These are phyloP conservation scores for Drosophila paramelanica DNA, from an alignment of 2,888 invertebrate genomes.

Conservation along the genomic window DNA sequence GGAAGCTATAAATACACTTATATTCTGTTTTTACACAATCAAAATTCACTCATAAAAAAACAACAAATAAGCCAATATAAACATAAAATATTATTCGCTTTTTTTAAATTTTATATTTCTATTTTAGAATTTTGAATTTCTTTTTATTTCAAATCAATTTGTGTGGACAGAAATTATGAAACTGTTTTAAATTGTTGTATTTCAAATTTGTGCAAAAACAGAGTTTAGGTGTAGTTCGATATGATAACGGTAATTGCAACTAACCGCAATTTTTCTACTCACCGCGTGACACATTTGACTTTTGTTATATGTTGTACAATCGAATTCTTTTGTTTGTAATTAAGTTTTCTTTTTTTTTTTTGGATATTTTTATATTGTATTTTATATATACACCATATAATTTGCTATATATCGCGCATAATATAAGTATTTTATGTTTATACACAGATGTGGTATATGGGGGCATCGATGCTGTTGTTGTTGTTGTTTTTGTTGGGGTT, in stretches of 20 bases:
- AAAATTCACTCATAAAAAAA: too few relatives aligned
- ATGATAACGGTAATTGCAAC: background rate
- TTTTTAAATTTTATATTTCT: too few relatives aligned
- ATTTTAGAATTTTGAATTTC: too few relatives aligned
- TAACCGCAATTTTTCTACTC: conserved; percentile 65
- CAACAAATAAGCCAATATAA: too few relatives aligned
- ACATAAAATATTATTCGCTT: too few relatives aligned
- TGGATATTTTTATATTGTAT: conserved; percentile 16
- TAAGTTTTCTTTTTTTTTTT: conserved; percentile 22
- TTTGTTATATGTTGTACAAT: conserved; percentile 74
- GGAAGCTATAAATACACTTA: background rate
- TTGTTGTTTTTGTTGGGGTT: conserved; percentile 20
- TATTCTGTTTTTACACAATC: too few relatives aligned
- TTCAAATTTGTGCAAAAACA: too few relatives aligned
- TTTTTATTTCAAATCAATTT: too few relatives aligned
- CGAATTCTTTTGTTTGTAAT: conserved; percentile 35
- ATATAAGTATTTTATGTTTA: conserved; percentile 52
- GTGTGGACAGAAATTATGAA: too few relatives aligned
- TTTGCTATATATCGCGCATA: conserved; percentile 69
- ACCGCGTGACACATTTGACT: conserved; percentile 85
- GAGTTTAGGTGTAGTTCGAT: too few relatives aligned
- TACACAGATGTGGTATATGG: conserved; percentile 60
- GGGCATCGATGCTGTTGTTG: conserved; percentile 51
- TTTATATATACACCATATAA: conserved; percentile 66
- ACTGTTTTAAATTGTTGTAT: too few relatives aligned